These are phyloP conservation scores for Cheilosia vernalis DNA, from an alignment of 2,888 invertebrate genomes.

Conservation along the genomic window DNA sequence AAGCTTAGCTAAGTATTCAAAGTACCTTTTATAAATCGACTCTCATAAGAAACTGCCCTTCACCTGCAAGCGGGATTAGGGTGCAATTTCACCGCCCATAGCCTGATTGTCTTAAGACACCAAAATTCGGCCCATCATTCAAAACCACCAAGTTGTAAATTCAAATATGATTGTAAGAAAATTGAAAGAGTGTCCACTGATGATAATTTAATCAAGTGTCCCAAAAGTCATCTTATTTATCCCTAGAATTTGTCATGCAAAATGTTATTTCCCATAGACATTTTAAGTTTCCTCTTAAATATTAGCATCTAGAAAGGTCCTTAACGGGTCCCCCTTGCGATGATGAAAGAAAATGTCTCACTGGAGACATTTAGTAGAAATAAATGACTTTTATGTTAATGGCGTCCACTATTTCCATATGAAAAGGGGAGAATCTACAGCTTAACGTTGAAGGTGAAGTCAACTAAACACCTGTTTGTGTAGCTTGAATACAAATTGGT, in stretches of 20 bases:
- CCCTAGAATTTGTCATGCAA: neutral
- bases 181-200: no score
- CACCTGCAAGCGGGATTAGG: no score
- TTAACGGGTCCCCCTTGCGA: conserved; percentile 3
- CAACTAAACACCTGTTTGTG: conserved; percentile 8
- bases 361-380: conserved; percentile 32
- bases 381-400: conserved; percentile 33
- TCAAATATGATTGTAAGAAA: neutral
- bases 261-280: neutral
- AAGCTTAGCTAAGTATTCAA: no score
- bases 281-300: neutral
- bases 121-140: no score
- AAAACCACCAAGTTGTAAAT: no score
- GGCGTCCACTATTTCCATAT: conserved; percentile 7
- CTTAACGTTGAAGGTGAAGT: no score
- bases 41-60: no score
- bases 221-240: neutral
- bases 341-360: conserved; percentile 26
- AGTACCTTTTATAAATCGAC: no score
- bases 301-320: conserved; percentile 9
- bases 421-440: neutral
- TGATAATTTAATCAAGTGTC: no score
- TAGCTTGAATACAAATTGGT: conserved; percentile 23
- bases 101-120: no score
- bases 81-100: no score